Base-by-base conservation (phyloP, 2,797 vertebrate genomes). In the Podargus strigoides region DNA sequence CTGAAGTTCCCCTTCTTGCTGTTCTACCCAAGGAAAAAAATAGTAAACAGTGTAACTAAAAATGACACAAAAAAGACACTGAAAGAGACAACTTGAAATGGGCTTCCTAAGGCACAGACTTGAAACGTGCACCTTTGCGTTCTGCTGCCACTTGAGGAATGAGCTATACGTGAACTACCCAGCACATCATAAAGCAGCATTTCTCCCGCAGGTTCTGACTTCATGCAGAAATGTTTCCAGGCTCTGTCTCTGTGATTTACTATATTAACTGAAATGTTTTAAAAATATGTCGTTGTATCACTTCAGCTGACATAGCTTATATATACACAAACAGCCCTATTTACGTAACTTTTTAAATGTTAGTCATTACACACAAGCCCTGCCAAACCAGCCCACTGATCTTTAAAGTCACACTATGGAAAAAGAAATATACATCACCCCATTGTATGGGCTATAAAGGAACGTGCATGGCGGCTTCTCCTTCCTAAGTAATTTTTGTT, bases 211-310 rank as follows among this genome's bases (percentile, higher is more conserved):
- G 39, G 58, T 64, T 84, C 88, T 95, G 93, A 64, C 88, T 96
- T 72, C 70, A 49, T 10, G 83, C 63, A 91, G 78, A 70, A 94
- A 77, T 3, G 27, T 81, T 87, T 78, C 90, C 63, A 69, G 79
- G 60, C 56, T 93, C 88, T 87, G 81, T 79, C 89, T 89, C 96
- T 73, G 89, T 87, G 67, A 95, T 89, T 95, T 92, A 83, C 74
- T 78, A 42, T 60, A 78, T 37, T 49, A 94, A 80, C 77, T 75
- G 90, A 96, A 97, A 90, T 85, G 62, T 70, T 96, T 93, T 78
- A 21, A 85, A 92, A 93, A 91, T 87, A 87, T 2, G 52, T 27
- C 3, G 1, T 30, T 59, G 59, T 89, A 87, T 55, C 84, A 52
- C 81, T 77, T 76, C 55, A 83, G 75, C 24, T 68, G 89, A 81